Evolutionary conservation across 2,797 vertebrate species (phyloP).

Genomic region (Platyrinchus mystaceus): DNA sequence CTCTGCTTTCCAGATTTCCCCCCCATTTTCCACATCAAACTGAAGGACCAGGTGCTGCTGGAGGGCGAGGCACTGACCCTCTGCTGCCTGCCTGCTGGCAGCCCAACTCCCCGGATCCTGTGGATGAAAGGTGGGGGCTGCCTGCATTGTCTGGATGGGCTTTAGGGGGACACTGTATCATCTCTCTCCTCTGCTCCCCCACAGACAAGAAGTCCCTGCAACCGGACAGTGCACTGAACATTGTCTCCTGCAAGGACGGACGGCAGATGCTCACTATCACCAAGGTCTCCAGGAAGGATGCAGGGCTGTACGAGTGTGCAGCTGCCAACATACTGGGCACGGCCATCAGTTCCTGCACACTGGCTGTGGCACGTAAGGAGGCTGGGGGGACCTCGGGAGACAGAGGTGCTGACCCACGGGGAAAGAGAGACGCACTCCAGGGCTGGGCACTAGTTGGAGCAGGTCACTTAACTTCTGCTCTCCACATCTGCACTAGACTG

Average conservation of each 20-base stretch:
- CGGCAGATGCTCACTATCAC: constrained; percentile 93
- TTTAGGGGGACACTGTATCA: rapidly evolving
- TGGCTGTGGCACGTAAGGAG: constrained; percentile 93
- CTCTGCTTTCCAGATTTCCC: constrained; percentile 85
- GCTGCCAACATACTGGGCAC: constrained; percentile 88
- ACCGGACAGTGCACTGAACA: constrained; percentile 84
- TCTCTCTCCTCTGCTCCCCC: neutral
- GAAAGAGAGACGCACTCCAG: rapidly evolving
- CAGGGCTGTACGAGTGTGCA: constrained; percentile 94
- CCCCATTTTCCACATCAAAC: constrained; percentile 96
- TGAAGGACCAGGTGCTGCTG: constrained; percentile 94
- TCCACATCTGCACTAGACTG: neutral
- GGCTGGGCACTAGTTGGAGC: rapidly evolving
- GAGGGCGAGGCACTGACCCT: constrained; percentile 95
- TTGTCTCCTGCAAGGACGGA: constrained; percentile 91
- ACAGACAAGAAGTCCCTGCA: constrained; percentile 89
- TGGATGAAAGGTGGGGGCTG: constrained; percentile 90
- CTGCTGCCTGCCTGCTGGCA: constrained; percentile 93
- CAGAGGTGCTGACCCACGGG: neutral
- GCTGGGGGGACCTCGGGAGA: neutral
- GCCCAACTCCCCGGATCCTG: constrained; percentile 88
- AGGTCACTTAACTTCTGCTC: neutral
- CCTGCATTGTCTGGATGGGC: neutral
- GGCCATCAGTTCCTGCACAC: constrained; percentile 88
- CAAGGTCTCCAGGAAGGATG: constrained; percentile 88